phyloP scores from a whole-genome alignment of 2,113 vertebrate genomes.

The Macheiramphus alcinus region DNA sequence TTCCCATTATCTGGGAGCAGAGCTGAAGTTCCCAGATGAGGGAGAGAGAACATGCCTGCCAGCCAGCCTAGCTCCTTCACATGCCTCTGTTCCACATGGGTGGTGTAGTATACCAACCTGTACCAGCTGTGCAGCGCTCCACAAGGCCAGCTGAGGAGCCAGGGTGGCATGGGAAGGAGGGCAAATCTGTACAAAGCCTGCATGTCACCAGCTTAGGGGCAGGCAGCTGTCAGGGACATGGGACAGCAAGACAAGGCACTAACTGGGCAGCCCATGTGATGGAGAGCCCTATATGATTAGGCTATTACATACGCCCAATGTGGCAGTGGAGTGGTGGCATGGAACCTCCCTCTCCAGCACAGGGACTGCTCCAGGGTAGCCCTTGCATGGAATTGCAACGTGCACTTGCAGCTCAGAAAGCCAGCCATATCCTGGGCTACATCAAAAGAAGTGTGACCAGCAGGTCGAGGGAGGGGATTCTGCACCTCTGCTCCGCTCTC shows the following conservation, averaged over 20 bases:
- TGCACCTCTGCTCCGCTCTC: too few species aligned
- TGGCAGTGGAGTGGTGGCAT: not conserved
- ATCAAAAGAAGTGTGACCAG: too few species aligned
- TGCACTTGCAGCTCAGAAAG: too few species aligned
- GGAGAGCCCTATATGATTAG: not conserved
- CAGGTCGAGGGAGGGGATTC: too few species aligned
- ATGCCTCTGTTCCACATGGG: accelerated
- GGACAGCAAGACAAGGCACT: not conserved
- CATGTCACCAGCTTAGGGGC: too few species aligned
- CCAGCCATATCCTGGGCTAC: too few species aligned
- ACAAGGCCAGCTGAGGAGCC: not conserved
- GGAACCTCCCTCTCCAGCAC: not conserved
- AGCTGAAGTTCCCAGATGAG: not conserved
- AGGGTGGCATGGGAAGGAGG: not conserved
- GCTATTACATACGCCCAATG: not conserved
- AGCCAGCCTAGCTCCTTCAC: not conserved
- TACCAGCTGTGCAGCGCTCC: not conserved
- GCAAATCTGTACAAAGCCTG: not conserved
- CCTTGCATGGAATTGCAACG: not conserved
- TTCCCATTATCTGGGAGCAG: not conserved
- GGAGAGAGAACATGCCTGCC: not conserved
- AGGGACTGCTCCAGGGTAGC: not conserved
- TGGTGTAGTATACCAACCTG: not conserved
- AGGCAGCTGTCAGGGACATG: not conserved
- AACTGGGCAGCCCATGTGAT: accelerated